phyloP scores from a whole-genome alignment of 2,888 invertebrate genomes.

The Macrosiphum euphorbiae region DNA sequence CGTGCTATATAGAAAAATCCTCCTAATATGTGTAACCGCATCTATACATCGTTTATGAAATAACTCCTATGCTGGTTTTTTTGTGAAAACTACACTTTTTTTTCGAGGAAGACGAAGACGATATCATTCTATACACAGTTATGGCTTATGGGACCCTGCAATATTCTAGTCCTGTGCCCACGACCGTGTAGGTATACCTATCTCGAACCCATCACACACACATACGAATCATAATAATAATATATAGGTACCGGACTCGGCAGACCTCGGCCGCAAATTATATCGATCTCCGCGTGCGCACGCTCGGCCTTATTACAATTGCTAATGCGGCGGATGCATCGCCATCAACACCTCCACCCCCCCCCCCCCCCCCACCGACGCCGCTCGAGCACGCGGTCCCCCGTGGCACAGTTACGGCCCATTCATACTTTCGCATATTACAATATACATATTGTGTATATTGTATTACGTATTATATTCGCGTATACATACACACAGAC shows the following conservation, averaged over 20 bases:
- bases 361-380: not conserved
- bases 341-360: slow-evolving; percentile 43
- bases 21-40: too few relatives aligned
- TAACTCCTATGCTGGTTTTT: too few relatives aligned
- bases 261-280: not conserved
- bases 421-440: slow-evolving; percentile 69
- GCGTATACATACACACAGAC: not conserved
- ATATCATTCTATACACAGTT: too few relatives aligned
- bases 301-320: slow-evolving; percentile 68
- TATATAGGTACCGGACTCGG: not conserved
- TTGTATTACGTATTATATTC: too few relatives aligned
- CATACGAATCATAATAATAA: not conserved
- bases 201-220: not conserved
- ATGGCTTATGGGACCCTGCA: not conserved
- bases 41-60: too few relatives aligned
- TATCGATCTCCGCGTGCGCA: slow-evolving; percentile 42
- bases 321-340: slow-evolving; percentile 68
- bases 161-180: not conserved
- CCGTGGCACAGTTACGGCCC: slow-evolving; percentile 63
- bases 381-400: slow-evolving; percentile 65
- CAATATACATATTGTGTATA: too few relatives aligned
- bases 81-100: not conserved
- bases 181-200: not conserved
- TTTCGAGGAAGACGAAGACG: too few relatives aligned
- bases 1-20: too few relatives aligned